Conservation (phyloP, 1,140 invertebrate species). For the Lamellibrachia luymesi region DNA sequence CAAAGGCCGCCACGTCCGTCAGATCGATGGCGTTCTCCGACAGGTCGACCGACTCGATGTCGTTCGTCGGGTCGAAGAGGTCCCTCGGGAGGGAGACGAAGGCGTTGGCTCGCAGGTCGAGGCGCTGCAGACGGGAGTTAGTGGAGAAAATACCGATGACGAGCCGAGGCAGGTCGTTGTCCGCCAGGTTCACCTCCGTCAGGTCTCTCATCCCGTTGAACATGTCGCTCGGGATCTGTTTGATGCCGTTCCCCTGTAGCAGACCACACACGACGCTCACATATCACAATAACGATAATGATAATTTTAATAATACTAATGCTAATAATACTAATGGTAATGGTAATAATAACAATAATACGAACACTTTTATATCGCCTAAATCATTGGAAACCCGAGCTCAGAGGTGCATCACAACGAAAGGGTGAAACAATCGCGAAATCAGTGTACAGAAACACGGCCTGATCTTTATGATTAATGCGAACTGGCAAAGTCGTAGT, state of each 20-base stretch:
- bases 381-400: too few relatives aligned
- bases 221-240: background rate
- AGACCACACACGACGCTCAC: background rate
- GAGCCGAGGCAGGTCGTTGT: slow-evolving; percentile 3
- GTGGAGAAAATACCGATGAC: background rate
- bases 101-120: slow-evolving; percentile 4
- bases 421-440: too few relatives aligned
- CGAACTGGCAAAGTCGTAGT: too few relatives aligned
- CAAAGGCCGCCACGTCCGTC: slow-evolving; percentile 8
- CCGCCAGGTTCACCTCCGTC: background rate
- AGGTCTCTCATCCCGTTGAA: background rate
- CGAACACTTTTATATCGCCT: too few relatives aligned
- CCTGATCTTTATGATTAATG: too few relatives aligned
- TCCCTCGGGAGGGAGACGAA: slow-evolving; percentile 2
- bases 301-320: too few relatives aligned
- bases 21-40: slow-evolving; percentile 11
- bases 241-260: background rate
- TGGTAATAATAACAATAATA: too few relatives aligned
- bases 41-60: slow-evolving; percentile 1
- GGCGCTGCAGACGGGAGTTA: background rate
- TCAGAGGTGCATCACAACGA: too few relatives aligned
- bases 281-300: background rate
- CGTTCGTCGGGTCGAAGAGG: slow-evolving; percentile 8
- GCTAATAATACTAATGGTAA: too few relatives aligned
- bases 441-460: too few relatives aligned